Percentiles rank a stretch among this genome's conserved stretches.
Evolutionary conservation across 2,797 vertebrate species (phyloP).

Genomic region (Gallinago nigripennis): DNA sequence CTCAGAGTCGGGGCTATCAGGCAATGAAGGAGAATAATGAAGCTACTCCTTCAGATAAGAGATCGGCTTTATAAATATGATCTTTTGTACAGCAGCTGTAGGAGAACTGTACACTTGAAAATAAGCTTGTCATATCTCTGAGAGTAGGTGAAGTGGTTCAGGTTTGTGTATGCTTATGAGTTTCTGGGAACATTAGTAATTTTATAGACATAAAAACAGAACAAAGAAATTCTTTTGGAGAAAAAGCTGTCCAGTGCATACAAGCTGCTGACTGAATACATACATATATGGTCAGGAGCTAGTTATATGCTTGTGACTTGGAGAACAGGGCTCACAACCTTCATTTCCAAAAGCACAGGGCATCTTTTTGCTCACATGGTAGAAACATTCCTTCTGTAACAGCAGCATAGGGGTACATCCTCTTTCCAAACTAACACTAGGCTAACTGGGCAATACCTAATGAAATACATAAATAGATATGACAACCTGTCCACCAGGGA

Average conservation of each 20-base stretch:
- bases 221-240: constrained; percentile 33
- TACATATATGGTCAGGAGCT: background rate
- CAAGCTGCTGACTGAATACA: background rate
- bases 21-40: constrained; percentile 73
- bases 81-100: constrained; percentile 68
- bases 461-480: constrained; percentile 63
- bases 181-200: constrained; percentile 47
- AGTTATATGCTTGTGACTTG: background rate
- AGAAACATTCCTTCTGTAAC: background rate
- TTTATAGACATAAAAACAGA: constrained; percentile 54
- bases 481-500: background rate
- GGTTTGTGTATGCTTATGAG: constrained; percentile 71
- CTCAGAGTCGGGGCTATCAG: constrained; percentile 57
- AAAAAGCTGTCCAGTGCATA: background rate
- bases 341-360: background rate
- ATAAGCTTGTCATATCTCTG: constrained; percentile 67
- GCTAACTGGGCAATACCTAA: constrained; percentile 48
- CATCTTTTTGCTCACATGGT: background rate
- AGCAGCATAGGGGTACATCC: background rate
- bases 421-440: background rate
- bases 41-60: constrained; percentile 72
- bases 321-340: background rate
- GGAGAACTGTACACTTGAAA: constrained; percentile 67
- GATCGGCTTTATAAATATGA: constrained; percentile 70
- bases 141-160: constrained; percentile 68